Conservation (phyloP, 2,797 vertebrate species). For the Amblyraja radiata region DNA sequence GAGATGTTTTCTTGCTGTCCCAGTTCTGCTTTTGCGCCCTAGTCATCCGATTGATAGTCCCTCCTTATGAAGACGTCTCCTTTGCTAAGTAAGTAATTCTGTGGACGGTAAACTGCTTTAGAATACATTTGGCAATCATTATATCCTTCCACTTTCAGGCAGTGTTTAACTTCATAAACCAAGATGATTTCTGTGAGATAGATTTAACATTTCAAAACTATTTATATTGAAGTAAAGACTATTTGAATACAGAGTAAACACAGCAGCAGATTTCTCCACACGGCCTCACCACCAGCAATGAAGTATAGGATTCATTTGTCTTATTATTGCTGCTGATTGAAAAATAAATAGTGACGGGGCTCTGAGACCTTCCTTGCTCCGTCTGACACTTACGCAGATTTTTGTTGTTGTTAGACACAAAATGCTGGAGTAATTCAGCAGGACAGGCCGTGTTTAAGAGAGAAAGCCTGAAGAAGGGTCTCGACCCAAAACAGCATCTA, state of each 20-base stretch:
- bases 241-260: too few species aligned
- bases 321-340: background rate
- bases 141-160: background rate
- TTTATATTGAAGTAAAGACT: background rate
- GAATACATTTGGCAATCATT: background rate
- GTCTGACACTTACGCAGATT: too few species aligned
- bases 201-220: background rate
- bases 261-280: background rate
- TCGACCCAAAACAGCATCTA: too few species aligned
- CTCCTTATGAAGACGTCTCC: background rate
- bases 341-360: background rate
- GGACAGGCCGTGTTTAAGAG: too few species aligned
- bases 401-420: too few species aligned
- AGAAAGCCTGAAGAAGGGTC: too few species aligned
- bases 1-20: background rate
- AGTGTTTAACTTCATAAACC: background rate
- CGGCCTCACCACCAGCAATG: background rate
- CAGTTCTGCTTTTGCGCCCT: background rate
- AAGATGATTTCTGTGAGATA: background rate
- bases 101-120: background rate
- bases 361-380: background rate
- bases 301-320: background rate
- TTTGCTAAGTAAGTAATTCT: background rate
- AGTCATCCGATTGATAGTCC: background rate
- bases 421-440: too few species aligned